phyloP scores from a whole-genome alignment of 2,797 vertebrate genomes.

The Erpetoichthys calabaricus region DNA sequence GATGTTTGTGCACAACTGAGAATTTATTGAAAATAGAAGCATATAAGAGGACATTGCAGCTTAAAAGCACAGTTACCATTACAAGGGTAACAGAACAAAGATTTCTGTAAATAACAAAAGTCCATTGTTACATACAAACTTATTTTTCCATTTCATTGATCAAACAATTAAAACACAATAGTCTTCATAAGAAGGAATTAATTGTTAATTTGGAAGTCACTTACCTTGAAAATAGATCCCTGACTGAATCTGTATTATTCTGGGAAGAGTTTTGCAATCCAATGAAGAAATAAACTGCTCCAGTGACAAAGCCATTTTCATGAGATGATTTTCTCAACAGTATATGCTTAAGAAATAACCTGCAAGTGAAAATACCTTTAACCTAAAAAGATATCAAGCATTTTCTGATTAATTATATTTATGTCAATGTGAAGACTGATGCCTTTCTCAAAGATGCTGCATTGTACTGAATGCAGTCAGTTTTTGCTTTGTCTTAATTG shows the following conservation, averaged over 20 bases:
- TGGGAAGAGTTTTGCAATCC: slow-evolving; percentile 52
- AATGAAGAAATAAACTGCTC: slow-evolving; percentile 54
- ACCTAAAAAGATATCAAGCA: not conserved
- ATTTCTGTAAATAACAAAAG: too few relatives aligned
- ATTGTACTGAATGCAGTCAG: not conserved
- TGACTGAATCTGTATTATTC: slow-evolving; percentile 63
- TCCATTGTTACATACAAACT: too few relatives aligned
- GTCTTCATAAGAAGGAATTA: too few relatives aligned
- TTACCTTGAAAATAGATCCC: slow-evolving; percentile 69
- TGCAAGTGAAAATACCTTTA: not conserved
- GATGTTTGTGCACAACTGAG: too few relatives aligned
- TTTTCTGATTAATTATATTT: too few relatives aligned
- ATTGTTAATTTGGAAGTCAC: not conserved
- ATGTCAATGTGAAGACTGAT: not conserved
- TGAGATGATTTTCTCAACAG: not conserved
- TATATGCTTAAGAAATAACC: too few relatives aligned
- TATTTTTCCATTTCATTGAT: too few relatives aligned
- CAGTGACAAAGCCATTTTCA: slow-evolving; percentile 51
- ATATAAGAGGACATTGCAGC: too few relatives aligned
- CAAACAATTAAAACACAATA: too few relatives aligned
- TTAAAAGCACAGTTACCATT: too few relatives aligned
- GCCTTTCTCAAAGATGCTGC: not conserved
- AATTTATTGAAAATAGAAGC: too few relatives aligned
- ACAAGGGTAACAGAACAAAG: too few relatives aligned
- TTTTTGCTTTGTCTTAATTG: not conserved